Evolutionary conservation across 2,797 vertebrate species (phyloP).

Genomic region (Neomorphus geoffroyi): DNA sequence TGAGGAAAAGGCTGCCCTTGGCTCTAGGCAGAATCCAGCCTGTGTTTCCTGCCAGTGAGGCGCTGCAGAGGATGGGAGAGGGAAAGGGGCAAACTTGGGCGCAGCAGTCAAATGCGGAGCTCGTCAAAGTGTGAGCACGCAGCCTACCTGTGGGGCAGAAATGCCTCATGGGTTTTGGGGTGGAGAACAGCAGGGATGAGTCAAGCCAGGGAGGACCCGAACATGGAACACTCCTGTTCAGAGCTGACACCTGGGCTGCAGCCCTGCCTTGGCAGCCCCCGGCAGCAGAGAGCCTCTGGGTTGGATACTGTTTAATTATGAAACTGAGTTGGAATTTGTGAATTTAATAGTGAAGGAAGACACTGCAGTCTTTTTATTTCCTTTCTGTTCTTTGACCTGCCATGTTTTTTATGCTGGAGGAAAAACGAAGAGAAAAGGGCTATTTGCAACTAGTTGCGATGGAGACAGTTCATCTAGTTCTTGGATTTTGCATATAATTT

Average conservation of each 20-base stretch:
- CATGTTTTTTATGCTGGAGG: background rate
- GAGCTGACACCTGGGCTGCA: background rate
- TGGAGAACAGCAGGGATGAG: background rate
- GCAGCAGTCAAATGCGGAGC: background rate
- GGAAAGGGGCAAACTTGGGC: background rate
- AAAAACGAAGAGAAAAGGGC: background rate
- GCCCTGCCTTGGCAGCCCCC: background rate
- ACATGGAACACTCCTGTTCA: background rate
- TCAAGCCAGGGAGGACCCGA: background rate
- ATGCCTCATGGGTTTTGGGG: background rate
- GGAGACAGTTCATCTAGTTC: background rate
- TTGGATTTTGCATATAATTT: background rate
- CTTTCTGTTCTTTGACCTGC: background rate
- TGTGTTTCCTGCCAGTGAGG: background rate
- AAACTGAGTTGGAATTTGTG: background rate
- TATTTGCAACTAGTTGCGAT: background rate
- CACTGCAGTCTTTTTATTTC: background rate
- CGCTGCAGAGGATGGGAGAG: background rate
- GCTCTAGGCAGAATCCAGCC: background rate
- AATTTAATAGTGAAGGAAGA: background rate
- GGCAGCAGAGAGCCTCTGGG: background rate
- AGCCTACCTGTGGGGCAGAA: background rate
- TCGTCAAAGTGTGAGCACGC: accelerated
- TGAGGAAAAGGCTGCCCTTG: background rate
- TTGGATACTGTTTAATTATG: background rate